Evolutionary conservation across 1,140 invertebrate species (phyloP), one percentile per base, ranked within the genome.

Genomic region (Brachionus sp.): DNA sequence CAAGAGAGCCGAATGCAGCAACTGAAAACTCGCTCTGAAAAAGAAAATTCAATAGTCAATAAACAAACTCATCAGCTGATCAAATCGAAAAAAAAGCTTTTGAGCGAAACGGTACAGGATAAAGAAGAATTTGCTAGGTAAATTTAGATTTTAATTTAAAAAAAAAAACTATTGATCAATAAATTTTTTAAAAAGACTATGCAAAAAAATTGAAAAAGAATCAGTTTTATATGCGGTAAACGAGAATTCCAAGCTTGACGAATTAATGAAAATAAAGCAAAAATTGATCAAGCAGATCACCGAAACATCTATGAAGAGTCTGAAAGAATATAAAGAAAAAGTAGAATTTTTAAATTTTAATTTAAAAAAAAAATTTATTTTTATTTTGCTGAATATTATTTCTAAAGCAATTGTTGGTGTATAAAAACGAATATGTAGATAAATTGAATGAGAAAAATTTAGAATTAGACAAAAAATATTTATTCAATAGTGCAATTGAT

Each of bases 101-200:
- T 62, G 10, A 62, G n/a, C 19, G 39, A 57, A 37, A 80, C 33
- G 4, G 29, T 57, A 1, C 50, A 80, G 13, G 62, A 80, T 62
- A 80, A 80, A 16, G 77, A 80, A 39, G 77, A 80, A 80, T 66
- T 80, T 29, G 53, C 44, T 23, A 53, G 75, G 75, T 78, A 78
- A 35, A 19, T 16, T 70, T 70, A 23, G 25, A 19, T 13, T 35
- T 44, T 77, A 16, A 16, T 13, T n/a, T n/a, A n/a, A n/a, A n/a
- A n/a, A n/a, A 39, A 75, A 77, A 29, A 23, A 77, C 39, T 35
- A 19, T 5, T 25, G 29, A 25, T 39, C 16, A 73, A 37, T 46
- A 19, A 12, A n/a, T n/a, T 53, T 50, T 2, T 16, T 50, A 0
- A 37, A 37, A 53, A 62, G 50, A 10, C 37, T 80, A n/a, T 19